phyloP scores from a whole-genome alignment of 2,888 invertebrate species.

The Neoaliturus tenellus region DNA sequence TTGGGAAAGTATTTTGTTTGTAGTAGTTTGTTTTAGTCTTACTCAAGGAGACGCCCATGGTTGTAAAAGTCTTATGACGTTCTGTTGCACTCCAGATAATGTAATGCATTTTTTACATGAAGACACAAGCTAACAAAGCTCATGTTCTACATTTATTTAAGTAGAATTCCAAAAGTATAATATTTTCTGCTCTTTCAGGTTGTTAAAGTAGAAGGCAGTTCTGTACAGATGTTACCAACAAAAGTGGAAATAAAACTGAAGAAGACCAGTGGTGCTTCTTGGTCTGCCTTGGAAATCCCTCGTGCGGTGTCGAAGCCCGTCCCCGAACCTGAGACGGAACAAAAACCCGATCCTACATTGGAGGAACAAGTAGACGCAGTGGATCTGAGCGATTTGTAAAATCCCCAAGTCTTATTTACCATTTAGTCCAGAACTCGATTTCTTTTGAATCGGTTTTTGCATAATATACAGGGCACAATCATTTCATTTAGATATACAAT shows the following conservation, averaged over 20 bases:
- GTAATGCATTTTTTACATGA: no score
- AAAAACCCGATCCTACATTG: constrained; percentile 68
- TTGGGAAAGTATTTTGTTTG: no score
- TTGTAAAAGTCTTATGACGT: no score
- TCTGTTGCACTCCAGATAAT: no score
- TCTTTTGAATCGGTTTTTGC: neutral
- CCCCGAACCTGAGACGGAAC: constrained; percentile 59
- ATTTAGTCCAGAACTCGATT: neutral
- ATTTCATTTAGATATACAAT: constrained; percentile 9
- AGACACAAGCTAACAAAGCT: no score
- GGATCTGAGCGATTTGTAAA: constrained; percentile 82
- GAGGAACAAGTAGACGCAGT: constrained; percentile 78
- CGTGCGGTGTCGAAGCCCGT: constrained; percentile 65
- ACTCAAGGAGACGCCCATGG: no score
- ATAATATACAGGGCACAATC: constrained; percentile 11
- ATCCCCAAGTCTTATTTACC: neutral
- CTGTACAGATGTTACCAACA: constrained; percentile 87
- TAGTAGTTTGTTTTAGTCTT: no score
- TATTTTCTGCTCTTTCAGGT: no score
- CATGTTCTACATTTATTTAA: no score
- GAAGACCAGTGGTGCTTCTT: constrained; percentile 90
- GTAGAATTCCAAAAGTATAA: no score
- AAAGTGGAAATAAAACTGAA: constrained; percentile 95
- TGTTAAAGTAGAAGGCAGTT: constrained; percentile 82
- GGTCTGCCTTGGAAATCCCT: constrained; percentile 86